phyloP scores from a whole-genome alignment of 2,888 invertebrate genomes.

The Lepidochitona cinerea region DNA sequence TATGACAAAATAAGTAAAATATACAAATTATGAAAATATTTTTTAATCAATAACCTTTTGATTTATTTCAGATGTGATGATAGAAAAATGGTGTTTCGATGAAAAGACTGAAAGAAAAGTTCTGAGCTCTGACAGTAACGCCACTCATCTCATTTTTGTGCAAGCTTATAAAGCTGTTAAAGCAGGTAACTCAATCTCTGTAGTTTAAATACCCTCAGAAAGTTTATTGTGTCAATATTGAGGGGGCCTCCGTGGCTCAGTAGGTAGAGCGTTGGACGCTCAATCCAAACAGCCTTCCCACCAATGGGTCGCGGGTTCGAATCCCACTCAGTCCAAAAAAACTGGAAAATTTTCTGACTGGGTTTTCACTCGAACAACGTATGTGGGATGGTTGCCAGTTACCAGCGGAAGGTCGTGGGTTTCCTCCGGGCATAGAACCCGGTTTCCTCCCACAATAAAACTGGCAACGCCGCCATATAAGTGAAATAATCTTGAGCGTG shows the following conservation, averaged over 20 bases:
- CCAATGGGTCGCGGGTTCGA: no score
- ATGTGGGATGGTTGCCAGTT: no score
- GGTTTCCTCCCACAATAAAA: no score
- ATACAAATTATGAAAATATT: neutral
- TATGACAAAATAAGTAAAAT: no score
- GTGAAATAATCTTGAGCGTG: no score
- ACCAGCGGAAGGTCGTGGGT: no score
- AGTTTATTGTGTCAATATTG: neutral
- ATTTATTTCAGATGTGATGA: neutral
- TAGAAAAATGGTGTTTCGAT: constrained; percentile 3
- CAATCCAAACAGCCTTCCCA: no score
- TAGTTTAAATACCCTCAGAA: neutral
- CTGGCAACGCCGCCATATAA: no score
- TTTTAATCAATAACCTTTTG: neutral
- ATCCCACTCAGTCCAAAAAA: no score
- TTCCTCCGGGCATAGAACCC: no score
- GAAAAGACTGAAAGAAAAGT: neutral
- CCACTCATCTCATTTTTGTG: neutral
- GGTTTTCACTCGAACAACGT: no score
- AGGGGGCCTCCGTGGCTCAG: neutral
- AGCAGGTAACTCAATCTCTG: neutral
- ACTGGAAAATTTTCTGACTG: no score
- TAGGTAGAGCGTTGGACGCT: neutral
- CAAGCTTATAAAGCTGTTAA: neutral
- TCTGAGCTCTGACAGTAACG: neutral